Base-by-base conservation (phyloP, 2,888 invertebrate species). In the Xanthorhoe designata region DNA sequence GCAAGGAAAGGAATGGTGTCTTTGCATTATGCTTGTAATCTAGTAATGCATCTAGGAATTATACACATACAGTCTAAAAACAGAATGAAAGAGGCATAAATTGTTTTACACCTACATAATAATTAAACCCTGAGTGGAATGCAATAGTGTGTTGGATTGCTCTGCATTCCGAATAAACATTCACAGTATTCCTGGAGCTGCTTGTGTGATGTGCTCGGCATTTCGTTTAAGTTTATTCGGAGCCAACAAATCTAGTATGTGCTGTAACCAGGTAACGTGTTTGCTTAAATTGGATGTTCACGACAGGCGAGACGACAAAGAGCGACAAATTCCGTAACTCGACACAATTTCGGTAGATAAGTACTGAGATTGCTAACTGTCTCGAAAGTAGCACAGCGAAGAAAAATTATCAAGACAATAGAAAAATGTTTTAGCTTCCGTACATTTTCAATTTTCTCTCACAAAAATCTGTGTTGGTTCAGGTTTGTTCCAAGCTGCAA, bases 251-350 rank as follows among this genome's bases (percentile, higher is more conserved):
- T 56, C 51, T 54, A 62, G 53, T 45, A 66, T 32, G 49, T 69
- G 67, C 70, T 72, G 70, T 75, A 70, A 59, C 68, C 69, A 66
- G 72, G 75, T 75, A 75, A 76, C 78, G 71, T 71, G 72, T 70
- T 69, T 69, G 63, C 70, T 76, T 77, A 81, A 86, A 85, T 82
- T 81, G 74, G 75, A 66, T 57, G 67, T 74, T 82, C 85, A 86
- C 86, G 85, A 82, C 76, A 63, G 57, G 51, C 63, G 66, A 62
- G 63, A 64, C 17, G 62, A 50, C 62, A 64, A 45, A 59, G 70
- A 64, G 58, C 64, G 63, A 69, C 61, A 68, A 76, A 85, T 84
- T 82, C 80, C 76, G 79, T 78, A 76, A 81, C 76, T 72, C 68
- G 73, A 77, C 76, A 78, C 75, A 64, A 75, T 75, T 80, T 73